Percentiles rank a stretch among this genome's conserved stretches.
These are phyloP conservation scores for Champsocephalus esox DNA, from an alignment of 2,797 vertebrate species.

Conservation along the genomic window DNA sequence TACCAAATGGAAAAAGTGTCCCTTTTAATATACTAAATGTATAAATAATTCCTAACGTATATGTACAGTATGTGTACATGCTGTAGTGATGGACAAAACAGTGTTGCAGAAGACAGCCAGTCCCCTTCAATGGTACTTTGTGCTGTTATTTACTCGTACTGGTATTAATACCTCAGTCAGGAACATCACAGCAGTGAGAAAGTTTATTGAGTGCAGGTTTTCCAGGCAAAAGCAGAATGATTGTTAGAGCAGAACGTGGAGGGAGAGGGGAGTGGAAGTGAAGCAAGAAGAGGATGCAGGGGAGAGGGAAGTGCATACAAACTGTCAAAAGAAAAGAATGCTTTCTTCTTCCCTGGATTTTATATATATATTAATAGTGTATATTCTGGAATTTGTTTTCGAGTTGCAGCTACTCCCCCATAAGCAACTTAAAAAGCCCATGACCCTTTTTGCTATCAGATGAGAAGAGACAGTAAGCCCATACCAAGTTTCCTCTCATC, in stretches of 20 bases:
- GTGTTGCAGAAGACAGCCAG: slow-evolving; percentile 18
- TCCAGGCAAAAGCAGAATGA: slow-evolving; percentile 79
- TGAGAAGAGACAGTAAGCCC: slow-evolving; percentile 10
- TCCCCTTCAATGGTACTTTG: slow-evolving; percentile 12
- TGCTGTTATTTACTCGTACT: slow-evolving; percentile 28
- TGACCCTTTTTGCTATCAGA: slow-evolving; percentile 14
- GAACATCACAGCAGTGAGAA: slow-evolving; percentile 63
- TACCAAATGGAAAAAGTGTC: slow-evolving; percentile 36
- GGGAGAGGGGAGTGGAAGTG: slow-evolving; percentile 68
- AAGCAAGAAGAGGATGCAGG: slow-evolving; percentile 67
- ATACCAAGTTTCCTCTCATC: slow-evolving; percentile 18
- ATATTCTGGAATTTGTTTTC: slow-evolving; percentile 28
- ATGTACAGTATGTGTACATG: neutral
- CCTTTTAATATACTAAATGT: neutral
- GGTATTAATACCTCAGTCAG: slow-evolving; percentile 63
- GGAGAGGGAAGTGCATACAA: slow-evolving; percentile 72
- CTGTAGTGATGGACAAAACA: slow-evolving; percentile 12
- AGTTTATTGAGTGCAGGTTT: slow-evolving; percentile 79
- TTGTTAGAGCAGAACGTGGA: slow-evolving; percentile 80
- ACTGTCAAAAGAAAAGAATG: slow-evolving; percentile 68
- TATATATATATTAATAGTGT: neutral
- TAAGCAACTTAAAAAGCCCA: slow-evolving; percentile 12
- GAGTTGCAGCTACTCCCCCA: slow-evolving; percentile 25
- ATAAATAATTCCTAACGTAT: neutral
- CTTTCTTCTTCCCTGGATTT: slow-evolving; percentile 45